A percentile compares a stretch with the other conserved stretches of the same genome.
phyloP scores from a whole-genome alignment of 1,140 invertebrate genomes.

The Euura saliciscinereae region DNA sequence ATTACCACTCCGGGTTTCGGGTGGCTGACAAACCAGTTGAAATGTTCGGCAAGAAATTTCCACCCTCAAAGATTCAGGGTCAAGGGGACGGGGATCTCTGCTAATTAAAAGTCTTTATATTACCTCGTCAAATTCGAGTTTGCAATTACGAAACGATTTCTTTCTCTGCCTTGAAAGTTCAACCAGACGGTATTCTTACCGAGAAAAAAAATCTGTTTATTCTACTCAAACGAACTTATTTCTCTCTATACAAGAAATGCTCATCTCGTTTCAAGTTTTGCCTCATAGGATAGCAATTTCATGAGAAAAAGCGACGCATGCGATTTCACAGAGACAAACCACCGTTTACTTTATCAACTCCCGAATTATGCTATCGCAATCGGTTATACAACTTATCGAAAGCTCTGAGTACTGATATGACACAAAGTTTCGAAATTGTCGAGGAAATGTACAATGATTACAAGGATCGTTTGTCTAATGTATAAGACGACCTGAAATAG shows the following conservation, averaged over 20 bases:
- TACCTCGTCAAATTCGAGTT: conserved; percentile 7
- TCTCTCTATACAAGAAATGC: no score
- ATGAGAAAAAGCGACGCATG: no score
- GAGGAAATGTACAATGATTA: neutral
- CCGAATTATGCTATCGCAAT: no score
- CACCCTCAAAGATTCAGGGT: conserved; percentile 2
- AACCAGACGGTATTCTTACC: neutral
- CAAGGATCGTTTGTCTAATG: conserved; percentile 1
- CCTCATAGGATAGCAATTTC: no score
- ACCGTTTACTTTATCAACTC: no score
- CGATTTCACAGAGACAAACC: no score
- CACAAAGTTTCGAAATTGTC: conserved; percentile 5
- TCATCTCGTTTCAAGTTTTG: no score
- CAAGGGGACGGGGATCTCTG: neutral
- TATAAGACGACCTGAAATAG: neutral
- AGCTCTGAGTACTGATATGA: neutral
- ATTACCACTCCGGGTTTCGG: neutral
- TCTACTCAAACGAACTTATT: no score
- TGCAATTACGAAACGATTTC: conserved; percentile 4
- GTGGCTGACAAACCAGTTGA: neutral
- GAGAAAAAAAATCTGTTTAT: no score
- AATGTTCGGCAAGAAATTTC: neutral
- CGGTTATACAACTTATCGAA: neutral
- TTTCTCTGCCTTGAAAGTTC: neutral
- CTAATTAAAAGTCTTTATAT: conserved; percentile 8